phyloP scores from a whole-genome alignment of 1,140 invertebrate genomes.

The Atta texana region DNA sequence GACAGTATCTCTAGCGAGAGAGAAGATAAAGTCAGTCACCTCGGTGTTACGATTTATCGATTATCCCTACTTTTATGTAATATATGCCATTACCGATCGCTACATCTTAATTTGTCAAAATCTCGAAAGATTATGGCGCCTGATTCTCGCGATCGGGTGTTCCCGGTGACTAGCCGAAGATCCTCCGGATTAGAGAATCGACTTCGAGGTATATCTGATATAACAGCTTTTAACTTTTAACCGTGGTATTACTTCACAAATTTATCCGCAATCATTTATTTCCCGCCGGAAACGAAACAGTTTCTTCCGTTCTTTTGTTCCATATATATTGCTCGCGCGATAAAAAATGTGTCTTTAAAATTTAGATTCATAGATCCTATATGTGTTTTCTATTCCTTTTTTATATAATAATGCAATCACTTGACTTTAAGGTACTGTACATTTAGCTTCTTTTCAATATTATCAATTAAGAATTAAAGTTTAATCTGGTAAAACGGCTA shows the following conservation, averaged over 20 bases:
- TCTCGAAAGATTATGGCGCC: constrained; percentile 72
- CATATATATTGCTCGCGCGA: background rate
- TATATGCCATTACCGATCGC: background rate
- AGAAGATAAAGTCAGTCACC: constrained; percentile 46
- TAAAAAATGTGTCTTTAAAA: constrained; percentile 11
- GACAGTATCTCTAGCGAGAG: constrained; percentile 22
- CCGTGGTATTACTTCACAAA: background rate
- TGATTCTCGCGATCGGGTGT: constrained; percentile 57
- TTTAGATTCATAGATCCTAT: background rate
- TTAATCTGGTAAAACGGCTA: background rate
- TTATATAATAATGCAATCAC: background rate
- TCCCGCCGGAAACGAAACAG: background rate
- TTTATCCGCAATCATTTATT: constrained; percentile 12
- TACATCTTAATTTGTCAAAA: background rate
- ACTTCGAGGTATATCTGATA: constrained; percentile 60
- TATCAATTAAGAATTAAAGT: background rate
- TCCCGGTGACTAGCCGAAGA: background rate
- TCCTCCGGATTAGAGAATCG: constrained; percentile 32
- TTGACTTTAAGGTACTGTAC: background rate
- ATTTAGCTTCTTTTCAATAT: background rate
- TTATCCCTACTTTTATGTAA: too few species aligned
- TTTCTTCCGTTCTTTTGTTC: background rate
- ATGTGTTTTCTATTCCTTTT: background rate
- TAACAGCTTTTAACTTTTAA: background rate
- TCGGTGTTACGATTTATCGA: constrained; percentile 51